A percentile compares a stretch with the other conserved stretches of the same genome.
phyloP scores from a whole-genome alignment of 2,888 invertebrate species.

The Cryptosula pallasiana region DNA sequence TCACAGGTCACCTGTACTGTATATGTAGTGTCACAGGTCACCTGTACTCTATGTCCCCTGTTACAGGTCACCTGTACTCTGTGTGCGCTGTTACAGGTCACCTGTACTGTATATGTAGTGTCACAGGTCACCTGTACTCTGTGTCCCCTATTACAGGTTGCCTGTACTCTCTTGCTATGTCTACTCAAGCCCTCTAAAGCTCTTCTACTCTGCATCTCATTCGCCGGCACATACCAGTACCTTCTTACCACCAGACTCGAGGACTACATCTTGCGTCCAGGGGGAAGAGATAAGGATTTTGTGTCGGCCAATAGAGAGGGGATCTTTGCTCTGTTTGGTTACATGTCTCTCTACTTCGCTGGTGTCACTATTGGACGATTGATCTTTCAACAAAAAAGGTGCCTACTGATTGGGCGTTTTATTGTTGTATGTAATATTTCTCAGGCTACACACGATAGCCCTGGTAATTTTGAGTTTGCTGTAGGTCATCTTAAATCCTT shows the following conservation, averaged over 20 bases:
- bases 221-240: constrained; percentile 65
- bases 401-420: no score
- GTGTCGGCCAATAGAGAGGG: constrained; percentile 82
- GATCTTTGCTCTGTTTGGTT: constrained; percentile 76
- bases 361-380: constrained; percentile 56
- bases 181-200: constrained; percentile 58
- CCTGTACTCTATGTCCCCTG: no score
- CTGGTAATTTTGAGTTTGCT: no score
- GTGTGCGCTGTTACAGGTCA: no score
- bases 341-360: constrained; percentile 73
- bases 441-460: no score
- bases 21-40: no score
- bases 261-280: constrained; percentile 61
- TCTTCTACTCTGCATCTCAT: constrained; percentile 58
- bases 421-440: no score
- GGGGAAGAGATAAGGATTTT: constrained; percentile 35
- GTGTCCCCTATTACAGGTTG: constrained; percentile 54
- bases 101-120: no score
- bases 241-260: constrained; percentile 60
- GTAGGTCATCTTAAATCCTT: no score
- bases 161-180: constrained; percentile 63
- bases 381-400: constrained; percentile 34
- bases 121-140: no score
- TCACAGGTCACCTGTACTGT: no score
- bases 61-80: no score